Percentiles rank a stretch among this genome's conserved stretches.
These are phyloP conservation scores for Pyrocephalus nanus DNA, from an alignment of 2,797 vertebrate genomes.

Conservation along the genomic window DNA sequence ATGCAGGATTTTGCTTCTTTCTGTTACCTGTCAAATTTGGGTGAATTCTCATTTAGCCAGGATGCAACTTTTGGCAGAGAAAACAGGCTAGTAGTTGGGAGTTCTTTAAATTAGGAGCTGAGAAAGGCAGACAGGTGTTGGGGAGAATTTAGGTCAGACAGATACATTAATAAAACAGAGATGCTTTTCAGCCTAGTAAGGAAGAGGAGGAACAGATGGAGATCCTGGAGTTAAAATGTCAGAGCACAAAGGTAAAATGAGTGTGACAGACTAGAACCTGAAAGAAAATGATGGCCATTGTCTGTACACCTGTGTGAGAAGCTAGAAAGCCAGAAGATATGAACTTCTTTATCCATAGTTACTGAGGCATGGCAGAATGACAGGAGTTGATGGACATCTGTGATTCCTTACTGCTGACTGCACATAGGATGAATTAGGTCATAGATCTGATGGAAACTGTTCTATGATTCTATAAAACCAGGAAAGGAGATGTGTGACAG, in stretches of 20 bases:
- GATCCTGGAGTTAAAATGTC: constrained; percentile 30
- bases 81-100: background rate
- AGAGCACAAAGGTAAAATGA: constrained; percentile 20
- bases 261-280: background rate
- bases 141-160: constrained; percentile 18
- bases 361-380: background rate
- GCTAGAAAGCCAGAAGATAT: background rate
- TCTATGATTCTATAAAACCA: background rate
- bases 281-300: constrained; percentile 18
- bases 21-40: background rate
- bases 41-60: background rate
- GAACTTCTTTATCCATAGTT: background rate
- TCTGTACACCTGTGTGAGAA: background rate
- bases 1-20: background rate
- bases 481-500: background rate
- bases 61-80: background rate
- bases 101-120: background rate
- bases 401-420: background rate
- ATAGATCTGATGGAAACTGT: background rate
- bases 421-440: background rate
- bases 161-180: constrained; percentile 28
- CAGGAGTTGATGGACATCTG: background rate
- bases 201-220: constrained; percentile 42
- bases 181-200: background rate
- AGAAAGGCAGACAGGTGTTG: constrained; percentile 28